Base-by-base conservation (phyloP, 2,888 invertebrate genomes). In the Orthonychiurus folsomi region DNA sequence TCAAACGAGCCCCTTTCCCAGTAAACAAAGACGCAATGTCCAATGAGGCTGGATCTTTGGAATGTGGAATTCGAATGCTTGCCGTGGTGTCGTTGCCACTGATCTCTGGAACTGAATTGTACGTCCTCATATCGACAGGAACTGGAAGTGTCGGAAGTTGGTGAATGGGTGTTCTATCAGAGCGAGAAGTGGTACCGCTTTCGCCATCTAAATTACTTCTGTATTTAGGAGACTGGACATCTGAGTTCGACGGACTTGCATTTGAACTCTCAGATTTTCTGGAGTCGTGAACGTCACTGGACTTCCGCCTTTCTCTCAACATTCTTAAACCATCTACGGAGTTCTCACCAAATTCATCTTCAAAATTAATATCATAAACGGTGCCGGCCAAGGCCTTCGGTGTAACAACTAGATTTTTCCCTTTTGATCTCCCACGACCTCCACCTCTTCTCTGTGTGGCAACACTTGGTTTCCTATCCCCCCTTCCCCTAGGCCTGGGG, bases 91-190 rank as follows among this genome's bases (percentile, higher is more conserved):
- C 66, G 2, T 50, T 58, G 0, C 50, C 50, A 47, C 21, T 47
- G 5, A n/a, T 18, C 55, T 59, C 81, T 26, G 81, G 81, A 66
- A 85, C 85, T 64, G 82, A 79, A 74, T 85, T 88, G 75, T 91
- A 91, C 0, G 90, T 90, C 60, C 91, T 84, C 91, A 91, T 91
- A 76, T 91, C 90, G 0, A 91, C 91, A 0, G 91, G 91, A 1
- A 89, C 91, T 0, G 91, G 90, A 66, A 91, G 77, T n/a, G n/a
- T n/a, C n/a, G n/a, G n/a, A 59, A 90, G 83, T 0, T 63, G 69
- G 57, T 70, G 71, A 3, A 70, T 61, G 72, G 2, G 79, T 21
- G 26, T 47, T 15, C 21, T 50, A 12, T 59, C 23, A 20, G 20
- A 24, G 20, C 52, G 59, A 12, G 47, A 26, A 50, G 20, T 24